Evolutionary conservation across 2,888 invertebrate genomes (phyloP).

Genomic region (Dione juno): DNA sequence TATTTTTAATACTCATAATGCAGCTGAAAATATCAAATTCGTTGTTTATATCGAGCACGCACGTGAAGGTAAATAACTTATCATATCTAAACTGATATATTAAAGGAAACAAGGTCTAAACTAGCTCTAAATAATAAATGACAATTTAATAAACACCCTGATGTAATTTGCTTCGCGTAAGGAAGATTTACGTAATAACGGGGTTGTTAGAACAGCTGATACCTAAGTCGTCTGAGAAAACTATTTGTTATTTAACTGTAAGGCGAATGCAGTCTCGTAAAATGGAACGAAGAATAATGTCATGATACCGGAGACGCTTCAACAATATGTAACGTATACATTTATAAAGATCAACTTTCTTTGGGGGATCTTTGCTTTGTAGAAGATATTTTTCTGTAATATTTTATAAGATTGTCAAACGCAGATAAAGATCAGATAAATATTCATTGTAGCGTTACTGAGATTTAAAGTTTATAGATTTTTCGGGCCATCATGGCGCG

Average conservation of each 20-base stretch:
- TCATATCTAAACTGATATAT: no score
- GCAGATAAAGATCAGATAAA: no score
- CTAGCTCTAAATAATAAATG: neutral
- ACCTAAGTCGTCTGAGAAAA: constrained; percentile 16
- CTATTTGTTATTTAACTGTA: constrained; percentile 41
- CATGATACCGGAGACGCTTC: constrained; percentile 21
- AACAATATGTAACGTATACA: constrained; percentile 27
- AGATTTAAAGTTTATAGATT: no score
- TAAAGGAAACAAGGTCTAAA: neutral
- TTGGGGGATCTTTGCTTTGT: neutral
- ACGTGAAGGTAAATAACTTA: no score
- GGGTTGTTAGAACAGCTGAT: constrained; percentile 30
- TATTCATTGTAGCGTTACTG: no score
- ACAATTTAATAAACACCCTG: constrained; percentile 4
- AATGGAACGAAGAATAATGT: constrained; percentile 30
- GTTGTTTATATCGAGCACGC: no score
- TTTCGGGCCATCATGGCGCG: no score
- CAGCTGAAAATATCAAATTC: no score
- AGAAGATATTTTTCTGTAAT: neutral
- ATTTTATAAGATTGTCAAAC: neutral
- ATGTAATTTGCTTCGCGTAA: constrained; percentile 22
- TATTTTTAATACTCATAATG: no score
- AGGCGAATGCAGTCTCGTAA: constrained; percentile 39
- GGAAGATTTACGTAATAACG: constrained; percentile 19
- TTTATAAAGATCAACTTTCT: constrained; percentile 28